Conservation (phyloP, 2,888 invertebrate species). For the Pogonocherus hispidulus region DNA sequence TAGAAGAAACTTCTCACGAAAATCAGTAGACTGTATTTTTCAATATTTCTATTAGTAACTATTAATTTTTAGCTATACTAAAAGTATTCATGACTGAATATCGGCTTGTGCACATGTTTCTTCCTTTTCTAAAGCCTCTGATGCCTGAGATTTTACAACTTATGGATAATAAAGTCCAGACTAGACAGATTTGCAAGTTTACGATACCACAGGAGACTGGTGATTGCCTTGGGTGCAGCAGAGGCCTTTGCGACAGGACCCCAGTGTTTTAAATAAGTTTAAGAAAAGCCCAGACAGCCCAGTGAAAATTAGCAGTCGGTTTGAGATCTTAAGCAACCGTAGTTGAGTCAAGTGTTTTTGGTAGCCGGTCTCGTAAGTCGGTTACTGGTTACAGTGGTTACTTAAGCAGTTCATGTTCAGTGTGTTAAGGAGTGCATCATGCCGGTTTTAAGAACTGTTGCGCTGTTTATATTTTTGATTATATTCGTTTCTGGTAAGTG, state of each 20-base stretch:
- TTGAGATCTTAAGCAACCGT: background rate
- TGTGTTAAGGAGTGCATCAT: constrained; percentile 1
- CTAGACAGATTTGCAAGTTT: constrained; percentile 24
- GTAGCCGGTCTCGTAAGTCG: background rate
- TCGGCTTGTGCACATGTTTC: no score
- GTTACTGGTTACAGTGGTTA: constrained; percentile 3
- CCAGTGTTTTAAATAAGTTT: constrained; percentile 6
- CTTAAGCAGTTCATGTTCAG: constrained; percentile 10
- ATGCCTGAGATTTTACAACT: background rate
- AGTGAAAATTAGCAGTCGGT: constrained; percentile 7
- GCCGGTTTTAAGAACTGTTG: background rate
- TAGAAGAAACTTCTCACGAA: no score
- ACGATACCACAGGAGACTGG: constrained; percentile 8
- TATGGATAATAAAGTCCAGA: background rate
- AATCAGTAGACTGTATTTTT: no score
- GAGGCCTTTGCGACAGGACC: constrained; percentile 4
- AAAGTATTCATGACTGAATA: no score
- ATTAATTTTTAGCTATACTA: no score
- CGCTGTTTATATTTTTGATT: constrained; percentile 3
- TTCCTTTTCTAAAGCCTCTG: background rate
- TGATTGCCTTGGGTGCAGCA: background rate
- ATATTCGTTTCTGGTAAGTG: background rate
- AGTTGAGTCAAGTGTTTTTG: background rate
- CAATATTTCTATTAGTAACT: no score
- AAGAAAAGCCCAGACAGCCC: background rate